These are phyloP conservation scores for Meghimatium bilineatum DNA, from an alignment of 2,888 invertebrate genomes.

Conservation along the genomic window DNA sequence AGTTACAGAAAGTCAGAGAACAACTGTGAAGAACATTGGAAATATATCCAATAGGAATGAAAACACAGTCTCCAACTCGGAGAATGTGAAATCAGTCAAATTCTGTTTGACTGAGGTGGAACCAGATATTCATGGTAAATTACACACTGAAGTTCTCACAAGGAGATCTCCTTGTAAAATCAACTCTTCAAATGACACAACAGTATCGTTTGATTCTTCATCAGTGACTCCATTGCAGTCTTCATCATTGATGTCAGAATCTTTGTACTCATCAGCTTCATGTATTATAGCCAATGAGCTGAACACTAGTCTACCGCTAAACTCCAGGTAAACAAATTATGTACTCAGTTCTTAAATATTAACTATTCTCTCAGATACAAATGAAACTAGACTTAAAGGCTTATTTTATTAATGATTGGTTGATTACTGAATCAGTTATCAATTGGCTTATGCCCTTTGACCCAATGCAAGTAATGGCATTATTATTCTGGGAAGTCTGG, in stretches of 20 bases:
- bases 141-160: background rate
- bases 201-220: background rate
- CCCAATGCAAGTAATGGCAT: no score
- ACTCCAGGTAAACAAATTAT: background rate
- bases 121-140: background rate
- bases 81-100: conserved; percentile 30
- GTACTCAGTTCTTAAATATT: background rate
- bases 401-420: no score
- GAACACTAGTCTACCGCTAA: background rate
- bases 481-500: no score
- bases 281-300: background rate
- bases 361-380: background rate
- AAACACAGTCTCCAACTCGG: background rate
- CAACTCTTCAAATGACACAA: background rate
- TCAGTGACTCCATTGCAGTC: background rate
- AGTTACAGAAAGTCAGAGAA: background rate
- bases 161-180: background rate
- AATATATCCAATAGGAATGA: background rate
- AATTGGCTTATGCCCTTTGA: no score
- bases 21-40: background rate
- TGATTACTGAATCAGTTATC: background rate
- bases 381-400: no score
- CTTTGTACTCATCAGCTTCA: background rate
- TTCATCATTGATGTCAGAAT: background rate
- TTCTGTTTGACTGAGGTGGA: conserved; percentile 38